Base-by-base conservation (phyloP, 2,113 vertebrate genomes). In the Camelus bactrianus region DNA sequence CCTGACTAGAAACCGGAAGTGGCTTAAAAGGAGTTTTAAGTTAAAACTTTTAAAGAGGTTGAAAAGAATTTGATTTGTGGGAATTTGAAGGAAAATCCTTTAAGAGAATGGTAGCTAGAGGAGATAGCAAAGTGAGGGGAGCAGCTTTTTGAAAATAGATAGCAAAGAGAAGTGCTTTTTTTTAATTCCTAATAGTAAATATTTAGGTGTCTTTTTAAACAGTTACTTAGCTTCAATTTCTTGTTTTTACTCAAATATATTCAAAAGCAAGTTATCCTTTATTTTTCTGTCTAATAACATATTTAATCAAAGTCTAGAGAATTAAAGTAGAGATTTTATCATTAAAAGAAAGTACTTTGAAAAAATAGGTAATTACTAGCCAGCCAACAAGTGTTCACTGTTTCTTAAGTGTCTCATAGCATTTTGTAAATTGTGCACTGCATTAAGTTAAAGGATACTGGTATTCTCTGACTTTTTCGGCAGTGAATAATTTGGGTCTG, bases 321-420 rank as follows among this genome's bases (percentile, higher is more conserved):
- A 97, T 80, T 70, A 72, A 64, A 26, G 12, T 70, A 77, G 84
- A 73, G 50, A 72, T 76, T 95, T 94, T 95, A 65, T 87, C 62
- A 73, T 17, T 64, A 93, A 38, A 89, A 54, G 67, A 91, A 96
- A 93, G n/a, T 26, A 73, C 16, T 93, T 96, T 86, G 62, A 87
- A 77, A 30, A 76, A 80, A 81, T 69, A 38, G 9, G n/a, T 28
- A 83, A 85, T 93, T 75, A 84, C 13, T 60, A 46, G 17, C 14
- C 54, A 72, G 30, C 88, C 16, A 93, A 82, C 32, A 38, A 54
- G n/a, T 77, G 16, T 62, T 30, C 69, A 3, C 8, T 67, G 24
- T 93, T 81, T 90, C 38, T 77, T 89, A 72, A 81, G 20, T 15
- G 5, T 90, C 30, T 48, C 5, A 28, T 42, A 64, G 3, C 5